A percentile compares a stretch with the other conserved stretches of the same genome.
phyloP scores from a whole-genome alignment of 1,140 invertebrate species.

The Halictus rubicundus region DNA sequence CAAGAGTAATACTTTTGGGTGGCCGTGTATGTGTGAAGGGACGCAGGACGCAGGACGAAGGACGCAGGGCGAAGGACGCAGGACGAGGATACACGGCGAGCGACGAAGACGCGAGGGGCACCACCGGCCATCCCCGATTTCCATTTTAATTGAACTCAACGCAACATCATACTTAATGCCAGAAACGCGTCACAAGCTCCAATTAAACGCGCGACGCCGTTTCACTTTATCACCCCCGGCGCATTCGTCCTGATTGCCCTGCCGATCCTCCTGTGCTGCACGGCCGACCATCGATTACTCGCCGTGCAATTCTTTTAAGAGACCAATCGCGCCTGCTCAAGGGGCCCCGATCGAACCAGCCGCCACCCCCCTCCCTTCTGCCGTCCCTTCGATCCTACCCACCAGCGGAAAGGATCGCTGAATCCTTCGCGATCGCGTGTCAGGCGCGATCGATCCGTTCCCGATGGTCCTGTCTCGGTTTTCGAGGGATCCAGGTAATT shows the following conservation, averaged over 20 bases:
- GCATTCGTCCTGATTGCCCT: conserved; percentile 59
- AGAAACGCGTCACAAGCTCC: conserved; percentile 74
- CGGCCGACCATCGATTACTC: conserved; percentile 59
- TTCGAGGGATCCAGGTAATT: conserved; percentile 13
- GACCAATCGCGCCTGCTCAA: not conserved
- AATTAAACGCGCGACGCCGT: conserved; percentile 75
- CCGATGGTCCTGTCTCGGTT: conserved; percentile 1
- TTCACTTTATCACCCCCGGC: conserved; percentile 67
- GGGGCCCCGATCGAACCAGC: no score
- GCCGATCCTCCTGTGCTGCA: conserved; percentile 41
- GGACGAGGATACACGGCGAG: not conserved
- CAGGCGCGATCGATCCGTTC: conserved; percentile 11
- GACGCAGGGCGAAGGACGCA: not conserved
- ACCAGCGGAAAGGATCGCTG: not conserved
- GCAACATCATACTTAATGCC: conserved; percentile 79
- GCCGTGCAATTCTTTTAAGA: conserved; percentile 58
- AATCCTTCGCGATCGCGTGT: conserved; percentile 10
- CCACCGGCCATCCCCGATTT: conserved; percentile 71
- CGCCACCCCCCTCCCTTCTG: no score
- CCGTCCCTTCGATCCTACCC: no score
- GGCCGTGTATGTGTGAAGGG: not conserved
- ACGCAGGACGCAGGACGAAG: no score
- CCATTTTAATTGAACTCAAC: conserved; percentile 80
- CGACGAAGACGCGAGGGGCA: conserved; percentile 43
- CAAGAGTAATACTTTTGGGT: not conserved